Evolutionary conservation across 2,888 invertebrate species (phyloP), one percentile per base, ranked within the genome.

Genomic region (Dromius quadrimaculatus): DNA sequence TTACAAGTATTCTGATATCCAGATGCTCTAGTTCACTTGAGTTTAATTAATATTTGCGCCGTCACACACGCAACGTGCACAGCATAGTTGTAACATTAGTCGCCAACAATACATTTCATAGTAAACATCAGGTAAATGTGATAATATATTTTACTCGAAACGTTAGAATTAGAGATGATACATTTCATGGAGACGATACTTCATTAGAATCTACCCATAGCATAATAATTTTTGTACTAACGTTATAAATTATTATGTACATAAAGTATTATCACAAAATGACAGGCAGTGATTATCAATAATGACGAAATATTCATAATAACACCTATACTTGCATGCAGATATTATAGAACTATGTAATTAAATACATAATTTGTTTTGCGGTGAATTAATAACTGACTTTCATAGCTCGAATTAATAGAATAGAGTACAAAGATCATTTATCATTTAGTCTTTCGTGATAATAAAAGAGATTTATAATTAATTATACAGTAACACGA

Each of bases 1-100:
- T n/a, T n/a, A n/a, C n/a, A n/a, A n/a, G n/a, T n/a, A n/a, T n/a
- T n/a, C n/a, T n/a, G n/a, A n/a, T n/a, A n/a, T n/a, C n/a, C n/a
- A n/a, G n/a, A n/a, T n/a, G n/a, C n/a, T n/a, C n/a, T n/a, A n/a
- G n/a, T n/a, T n/a, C n/a, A 28, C 50, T 54, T 54, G 50, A 54
- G 23, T 54, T 54, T 54, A 54, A 54, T 54, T 54, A 54, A 54
- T 54, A 28, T 54, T 28, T 54, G 50, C 50, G 28, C 50, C 50
- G 13, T 15, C 50, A 54, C 50, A 28, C 15, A 15, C 50, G 23
- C 11, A 2, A 54, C 50, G 50, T 54, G 50, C 50, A n/a, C n/a
- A n/a, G 28, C 50, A 54, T 54, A 54, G 15, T 23, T 54, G 50
- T n/a, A n/a, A n/a, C n/a, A n/a, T n/a, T n/a, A n/a, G n/a, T n/a